phyloP scores from a whole-genome alignment of 2,888 invertebrate species.

The Leptogaster cylindrica region DNA sequence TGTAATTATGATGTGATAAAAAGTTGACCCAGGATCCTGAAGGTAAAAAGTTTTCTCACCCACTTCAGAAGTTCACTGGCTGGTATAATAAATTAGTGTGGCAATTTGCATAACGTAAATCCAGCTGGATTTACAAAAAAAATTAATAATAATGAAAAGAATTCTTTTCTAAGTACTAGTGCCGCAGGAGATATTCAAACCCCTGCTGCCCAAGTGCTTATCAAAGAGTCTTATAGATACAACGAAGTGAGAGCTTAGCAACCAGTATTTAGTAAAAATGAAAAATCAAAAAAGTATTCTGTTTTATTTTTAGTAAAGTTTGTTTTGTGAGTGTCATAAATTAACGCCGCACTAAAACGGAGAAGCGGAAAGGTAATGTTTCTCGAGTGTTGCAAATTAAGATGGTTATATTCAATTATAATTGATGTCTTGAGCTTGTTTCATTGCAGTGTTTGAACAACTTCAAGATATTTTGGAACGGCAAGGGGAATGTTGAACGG shows the following conservation, averaged over 20 bases:
- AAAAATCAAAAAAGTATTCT: constrained; percentile 3
- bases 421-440: no score
- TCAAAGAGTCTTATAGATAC: constrained; percentile 63
- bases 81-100: constrained; percentile 34
- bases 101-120: constrained; percentile 41
- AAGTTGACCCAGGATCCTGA: constrained; percentile 30
- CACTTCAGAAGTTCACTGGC: neutral
- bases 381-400: no score
- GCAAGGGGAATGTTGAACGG: no score
- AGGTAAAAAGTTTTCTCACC: neutral
- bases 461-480: no score
- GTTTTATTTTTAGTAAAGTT: constrained; percentile 8
- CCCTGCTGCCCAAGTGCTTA: constrained; percentile 65
- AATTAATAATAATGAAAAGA: no score
- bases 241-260: constrained; percentile 21
- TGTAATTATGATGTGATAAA: constrained; percentile 39
- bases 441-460: no score
- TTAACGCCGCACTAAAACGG: neutral
- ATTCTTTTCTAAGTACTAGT: constrained; percentile 64
- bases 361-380: no score
- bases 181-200: constrained; percentile 63
- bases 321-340: constrained; percentile 11
- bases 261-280: constrained; percentile 17
- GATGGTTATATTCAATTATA: no score
- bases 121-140: constrained; percentile 17